These are phyloP conservation scores for Listronotus oregonensis DNA, from an alignment of 1,140 invertebrate genomes.

Conservation along the genomic window DNA sequence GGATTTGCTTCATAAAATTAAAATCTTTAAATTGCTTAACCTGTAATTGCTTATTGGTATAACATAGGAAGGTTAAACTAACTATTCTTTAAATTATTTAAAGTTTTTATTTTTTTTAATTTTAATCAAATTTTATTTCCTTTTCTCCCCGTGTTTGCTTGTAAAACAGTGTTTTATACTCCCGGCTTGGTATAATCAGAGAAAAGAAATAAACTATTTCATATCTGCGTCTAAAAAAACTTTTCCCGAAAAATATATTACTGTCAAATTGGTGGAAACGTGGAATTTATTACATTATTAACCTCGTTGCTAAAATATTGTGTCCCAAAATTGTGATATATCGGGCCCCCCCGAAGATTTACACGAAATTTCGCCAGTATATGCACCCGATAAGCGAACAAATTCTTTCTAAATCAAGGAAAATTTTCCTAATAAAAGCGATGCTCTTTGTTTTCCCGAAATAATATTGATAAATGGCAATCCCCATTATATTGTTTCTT, in stretches of 20 bases:
- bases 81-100: too few relatives aligned
- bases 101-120: too few relatives aligned
- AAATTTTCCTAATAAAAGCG: slow-evolving; percentile 31
- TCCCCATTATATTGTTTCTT: slow-evolving; percentile 26
- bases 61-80: too few relatives aligned
- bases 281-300: slow-evolving; percentile 34
- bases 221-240: slow-evolving; percentile 14
- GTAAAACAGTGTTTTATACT: too few relatives aligned
- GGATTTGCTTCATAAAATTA: too few relatives aligned
- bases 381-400: slow-evolving; percentile 33
- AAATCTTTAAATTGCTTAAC: too few relatives aligned
- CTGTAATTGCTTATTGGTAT: too few relatives aligned
- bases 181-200: not conserved
- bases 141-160: too few relatives aligned
- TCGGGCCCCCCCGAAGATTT: slow-evolving; percentile 27
- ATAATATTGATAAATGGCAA: slow-evolving; percentile 36
- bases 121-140: too few relatives aligned
- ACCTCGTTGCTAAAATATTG: slow-evolving; percentile 32
- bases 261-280: slow-evolving; percentile 30
- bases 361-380: slow-evolving; percentile 29
- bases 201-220: slow-evolving; percentile 28
- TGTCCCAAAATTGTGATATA: slow-evolving; percentile 36
- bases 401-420: slow-evolving; percentile 31
- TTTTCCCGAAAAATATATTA: slow-evolving; percentile 26
- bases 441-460: slow-evolving; percentile 33